Evolutionary conservation across 2,888 invertebrate genomes (phyloP).

Genomic region (Lissocephala sabroskyi): DNA sequence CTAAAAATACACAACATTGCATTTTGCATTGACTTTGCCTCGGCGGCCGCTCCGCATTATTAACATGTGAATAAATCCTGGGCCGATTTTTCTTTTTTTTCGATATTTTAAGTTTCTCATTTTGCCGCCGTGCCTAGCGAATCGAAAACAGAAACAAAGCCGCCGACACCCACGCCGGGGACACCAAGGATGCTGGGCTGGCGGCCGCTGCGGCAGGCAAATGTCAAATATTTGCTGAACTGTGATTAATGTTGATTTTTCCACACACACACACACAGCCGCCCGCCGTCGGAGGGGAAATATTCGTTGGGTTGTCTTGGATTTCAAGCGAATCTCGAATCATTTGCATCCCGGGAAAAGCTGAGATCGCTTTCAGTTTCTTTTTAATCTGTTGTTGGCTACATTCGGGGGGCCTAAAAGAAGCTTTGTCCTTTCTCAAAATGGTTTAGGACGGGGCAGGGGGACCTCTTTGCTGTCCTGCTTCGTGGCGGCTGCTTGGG

Average conservation of each 20-base stretch:
- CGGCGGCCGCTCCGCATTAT: constrained; percentile 40
- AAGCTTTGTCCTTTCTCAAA: too few relatives aligned
- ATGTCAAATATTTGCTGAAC: constrained; percentile 66
- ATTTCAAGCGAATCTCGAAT: too few relatives aligned
- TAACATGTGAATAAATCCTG: constrained; percentile 48
- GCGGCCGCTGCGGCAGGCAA: constrained; percentile 28
- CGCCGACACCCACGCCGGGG: not conserved
- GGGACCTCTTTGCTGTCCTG: not conserved
- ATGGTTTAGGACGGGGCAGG: too few relatives aligned
- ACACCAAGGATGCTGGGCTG: not conserved
- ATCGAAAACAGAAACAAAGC: not conserved
- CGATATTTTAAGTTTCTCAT: too few relatives aligned
- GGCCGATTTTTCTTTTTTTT: not conserved
- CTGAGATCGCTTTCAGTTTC: too few relatives aligned
- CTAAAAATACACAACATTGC: too few relatives aligned
- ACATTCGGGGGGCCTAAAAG: too few relatives aligned
- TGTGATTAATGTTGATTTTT: constrained; percentile 66
- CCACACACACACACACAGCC: constrained; percentile 26
- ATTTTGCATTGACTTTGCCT: too few relatives aligned
- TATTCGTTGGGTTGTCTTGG: too few relatives aligned
- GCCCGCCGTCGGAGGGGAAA: too few relatives aligned
- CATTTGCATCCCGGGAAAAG: too few relatives aligned
- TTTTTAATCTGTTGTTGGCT: too few relatives aligned
- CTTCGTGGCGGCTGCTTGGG: not conserved
- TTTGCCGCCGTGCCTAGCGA: constrained; percentile 2